Conservation (phyloP, 2,888 invertebrate species). For the Aspidapion aeneum region DNA sequence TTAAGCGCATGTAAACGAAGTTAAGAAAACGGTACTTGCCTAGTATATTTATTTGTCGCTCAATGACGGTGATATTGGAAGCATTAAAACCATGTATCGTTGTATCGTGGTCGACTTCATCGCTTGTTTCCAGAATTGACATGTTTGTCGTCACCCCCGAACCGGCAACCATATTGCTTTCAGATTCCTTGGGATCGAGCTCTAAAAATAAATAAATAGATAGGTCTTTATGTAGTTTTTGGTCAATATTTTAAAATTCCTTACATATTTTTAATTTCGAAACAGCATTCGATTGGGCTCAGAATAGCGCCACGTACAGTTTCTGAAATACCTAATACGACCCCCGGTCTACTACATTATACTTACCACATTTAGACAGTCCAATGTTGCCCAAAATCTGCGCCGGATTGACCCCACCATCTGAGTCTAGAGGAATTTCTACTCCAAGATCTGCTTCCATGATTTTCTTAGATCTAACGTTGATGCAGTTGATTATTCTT, state of each 20-base stretch:
- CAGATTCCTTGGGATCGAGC: no score
- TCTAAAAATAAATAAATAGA: no score
- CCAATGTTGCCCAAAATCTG: not conserved
- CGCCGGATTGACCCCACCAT: not conserved
- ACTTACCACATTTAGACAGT: not conserved
- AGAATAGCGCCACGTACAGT: no score
- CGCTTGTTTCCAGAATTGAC: not conserved
- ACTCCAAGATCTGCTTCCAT: not conserved
- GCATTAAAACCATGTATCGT: conserved; percentile 43
- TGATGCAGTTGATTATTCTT: not conserved
- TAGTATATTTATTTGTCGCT: conserved; percentile 21
- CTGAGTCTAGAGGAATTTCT: not conserved
- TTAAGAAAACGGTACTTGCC: no score
- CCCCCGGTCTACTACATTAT: no score
- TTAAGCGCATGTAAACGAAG: no score
- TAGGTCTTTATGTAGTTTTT: no score
- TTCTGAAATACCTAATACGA: no score
- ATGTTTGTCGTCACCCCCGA: not conserved
- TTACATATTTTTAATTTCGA: no score
- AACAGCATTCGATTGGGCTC: no score
- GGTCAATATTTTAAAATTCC: no score
- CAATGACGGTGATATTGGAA: conserved; percentile 42
- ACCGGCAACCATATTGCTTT: not conserved
- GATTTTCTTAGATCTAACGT: not conserved
- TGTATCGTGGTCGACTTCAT: conserved; percentile 27